Percentiles rank a stretch among this genome's conserved stretches.
Conservation (phyloP, 35 echinoderm and acorn worm genomes). For the Chiridota heheva region DNA sequence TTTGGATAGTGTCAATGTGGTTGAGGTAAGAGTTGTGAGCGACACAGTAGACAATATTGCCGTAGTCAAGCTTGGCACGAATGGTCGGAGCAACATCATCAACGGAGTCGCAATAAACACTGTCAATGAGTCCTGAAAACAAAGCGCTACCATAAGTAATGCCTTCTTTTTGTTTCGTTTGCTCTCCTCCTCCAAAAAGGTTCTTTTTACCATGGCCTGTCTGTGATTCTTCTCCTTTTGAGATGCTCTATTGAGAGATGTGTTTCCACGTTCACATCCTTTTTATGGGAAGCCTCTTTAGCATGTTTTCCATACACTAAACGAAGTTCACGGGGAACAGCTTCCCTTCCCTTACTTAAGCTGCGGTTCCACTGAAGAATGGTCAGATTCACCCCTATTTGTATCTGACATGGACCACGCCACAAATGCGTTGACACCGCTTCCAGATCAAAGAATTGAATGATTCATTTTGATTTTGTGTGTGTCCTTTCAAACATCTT, state of each 20-base stretch:
- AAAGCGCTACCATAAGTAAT: background rate
- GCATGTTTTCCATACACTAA: background rate
- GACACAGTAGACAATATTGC: too few species aligned
- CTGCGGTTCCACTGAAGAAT: too few species aligned
- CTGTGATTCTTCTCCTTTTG: background rate
- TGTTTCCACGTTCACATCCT: background rate
- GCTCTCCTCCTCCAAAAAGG: background rate
- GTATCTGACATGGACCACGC: background rate
- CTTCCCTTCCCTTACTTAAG: background rate
- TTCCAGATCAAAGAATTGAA: slow-evolving; percentile 36
- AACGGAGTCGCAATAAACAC: background rate
- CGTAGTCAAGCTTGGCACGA: too few species aligned
- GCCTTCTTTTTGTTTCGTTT: background rate
- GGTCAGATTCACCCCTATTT: background rate
- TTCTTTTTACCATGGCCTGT: background rate
- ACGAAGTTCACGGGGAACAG: background rate
- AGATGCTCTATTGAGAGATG: background rate
- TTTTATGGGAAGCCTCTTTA: background rate
- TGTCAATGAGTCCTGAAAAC: background rate
- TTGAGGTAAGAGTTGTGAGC: too few species aligned
- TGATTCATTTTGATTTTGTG: slow-evolving; percentile 49
- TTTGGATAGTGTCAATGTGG: too few species aligned
- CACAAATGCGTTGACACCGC: slow-evolving; percentile 15
- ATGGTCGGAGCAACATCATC: too few species aligned
- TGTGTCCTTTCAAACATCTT: slow-evolving; percentile 36